A percentile compares a stretch with the other conserved stretches of the same genome.
phyloP scores from a whole-genome alignment of 2,797 vertebrate genomes.

The Mormyrops attenuatus region DNA sequence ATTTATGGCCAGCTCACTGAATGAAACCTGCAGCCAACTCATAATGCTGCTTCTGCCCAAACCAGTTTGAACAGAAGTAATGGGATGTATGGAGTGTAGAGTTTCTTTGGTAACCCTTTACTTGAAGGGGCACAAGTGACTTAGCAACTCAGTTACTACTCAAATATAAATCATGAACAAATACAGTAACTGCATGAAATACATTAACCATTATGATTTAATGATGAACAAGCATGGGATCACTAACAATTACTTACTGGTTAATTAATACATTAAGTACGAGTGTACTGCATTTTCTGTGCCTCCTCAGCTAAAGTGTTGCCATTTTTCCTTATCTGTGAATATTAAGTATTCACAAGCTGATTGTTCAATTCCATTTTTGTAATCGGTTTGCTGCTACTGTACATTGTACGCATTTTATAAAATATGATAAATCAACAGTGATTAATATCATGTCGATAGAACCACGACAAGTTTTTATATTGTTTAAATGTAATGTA shows the following conservation, averaged over 20 bases:
- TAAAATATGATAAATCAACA: constrained; percentile 41
- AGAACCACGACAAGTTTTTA: constrained; percentile 28
- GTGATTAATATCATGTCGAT: constrained; percentile 42
- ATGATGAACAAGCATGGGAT: background rate
- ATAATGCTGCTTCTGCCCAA: constrained; percentile 44
- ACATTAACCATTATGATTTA: background rate
- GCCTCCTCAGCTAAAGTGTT: constrained; percentile 28
- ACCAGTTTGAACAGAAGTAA: constrained; percentile 36
- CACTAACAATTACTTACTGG: background rate
- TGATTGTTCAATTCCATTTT: constrained; percentile 50
- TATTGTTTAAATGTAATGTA: constrained; percentile 23
- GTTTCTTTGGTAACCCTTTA: background rate
- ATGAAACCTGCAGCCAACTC: constrained; percentile 19
- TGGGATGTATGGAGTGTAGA: constrained; percentile 53
- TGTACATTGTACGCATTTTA: constrained; percentile 42
- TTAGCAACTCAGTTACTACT: background rate
- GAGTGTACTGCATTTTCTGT: background rate
- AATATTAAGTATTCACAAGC: constrained; percentile 46
- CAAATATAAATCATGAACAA: background rate
- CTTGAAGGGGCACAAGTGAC: background rate
- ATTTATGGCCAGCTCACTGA: background rate
- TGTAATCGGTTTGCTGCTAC: constrained; percentile 72
- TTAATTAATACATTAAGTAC: background rate
- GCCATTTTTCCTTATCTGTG: constrained; percentile 40
- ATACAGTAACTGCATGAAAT: background rate